Evolutionary conservation across 92 coral and sea anemone species (phyloP).

Genomic region (Scolanthus callimorphus): DNA sequence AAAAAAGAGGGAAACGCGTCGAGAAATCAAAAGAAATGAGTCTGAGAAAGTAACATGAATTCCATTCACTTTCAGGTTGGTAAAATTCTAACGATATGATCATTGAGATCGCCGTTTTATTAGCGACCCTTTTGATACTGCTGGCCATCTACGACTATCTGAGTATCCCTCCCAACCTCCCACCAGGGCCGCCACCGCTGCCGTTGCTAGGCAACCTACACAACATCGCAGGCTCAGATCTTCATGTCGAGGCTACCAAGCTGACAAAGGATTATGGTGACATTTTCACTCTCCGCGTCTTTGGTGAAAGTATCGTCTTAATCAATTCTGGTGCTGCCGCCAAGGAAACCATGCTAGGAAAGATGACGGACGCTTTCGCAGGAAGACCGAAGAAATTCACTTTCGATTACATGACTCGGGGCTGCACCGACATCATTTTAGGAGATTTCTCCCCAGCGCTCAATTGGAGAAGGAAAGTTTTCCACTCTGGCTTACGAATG

Average conservation of each 20-base stretch:
- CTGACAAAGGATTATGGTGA: conserved; percentile 47
- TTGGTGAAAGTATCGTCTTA: conserved; percentile 38
- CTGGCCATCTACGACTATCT: conserved; percentile 17
- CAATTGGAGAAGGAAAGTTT: conserved; percentile 43
- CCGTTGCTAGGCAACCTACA: conserved; percentile 63
- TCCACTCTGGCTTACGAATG: conserved; percentile 66
- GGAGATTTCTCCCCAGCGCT: conserved; percentile 46
- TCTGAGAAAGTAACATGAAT: too few relatives aligned
- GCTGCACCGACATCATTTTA: conserved; percentile 34
- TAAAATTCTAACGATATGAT: too few relatives aligned
- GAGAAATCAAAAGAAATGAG: too few relatives aligned
- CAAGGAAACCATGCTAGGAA: conserved; percentile 55
- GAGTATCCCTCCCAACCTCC: conserved; percentile 10
- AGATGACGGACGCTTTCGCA: conserved; percentile 47
- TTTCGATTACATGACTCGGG: conserved; percentile 41
- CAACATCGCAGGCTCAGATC: conserved; percentile 33
- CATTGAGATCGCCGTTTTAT: conserved; percentile 5
- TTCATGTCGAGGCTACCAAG: conserved; percentile 47
- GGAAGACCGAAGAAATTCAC: conserved; percentile 54
- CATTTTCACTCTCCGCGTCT: conserved; percentile 43
- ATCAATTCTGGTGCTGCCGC: conserved; percentile 49
- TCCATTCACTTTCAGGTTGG: too few relatives aligned
- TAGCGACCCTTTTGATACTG: conserved; percentile 6
- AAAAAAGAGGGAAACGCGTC: too few relatives aligned
- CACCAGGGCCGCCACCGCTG: conserved; percentile 55